Evolutionary conservation across 2,888 invertebrate genomes (phyloP), one percentile per base, ranked within the genome.

Genomic region (Herminia tarsipennalis): DNA sequence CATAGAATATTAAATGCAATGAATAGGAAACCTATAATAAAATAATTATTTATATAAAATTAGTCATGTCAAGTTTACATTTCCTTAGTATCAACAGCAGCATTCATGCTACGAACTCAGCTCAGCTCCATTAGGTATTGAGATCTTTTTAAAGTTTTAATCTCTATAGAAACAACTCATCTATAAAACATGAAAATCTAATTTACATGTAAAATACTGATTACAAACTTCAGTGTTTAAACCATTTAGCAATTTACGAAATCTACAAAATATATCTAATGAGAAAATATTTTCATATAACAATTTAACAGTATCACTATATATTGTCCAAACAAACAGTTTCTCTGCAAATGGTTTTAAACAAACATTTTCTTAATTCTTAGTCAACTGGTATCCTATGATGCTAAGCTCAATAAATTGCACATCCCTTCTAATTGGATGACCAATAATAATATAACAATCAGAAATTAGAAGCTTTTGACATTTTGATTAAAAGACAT

Each of bases 191-290:
- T 52, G 41, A 42, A 54, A 61, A 55, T 53, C 42, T 55, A 42
- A 49, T 52, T 51, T 51, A 64, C 38, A 58, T 56, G 63, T 54
- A 54, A 65, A 71, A 70, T 69, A 71, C 72, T 71, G 69, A 56
- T 66, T 58, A 53, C 39, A 54, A 54, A 59, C 37, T 41, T 50
- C 20, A 33, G 20, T 36, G 27, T 27, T 56, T 22, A 18, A 35
- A 41, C 22, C 5, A 37, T 36, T 55, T 28, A 53, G 17, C 20
- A 13, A 30, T 42, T 42, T 14, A 56, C 38, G 34, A 34, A 52
- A 56, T 54, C 47, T 56, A 48, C 25, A 37, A 21, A 38, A 42
- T 40, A 38, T 28, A 40, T 49, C 20, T 37, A 28, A 46, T 40
- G 20, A 50, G 36, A 52, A 50, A 50, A 50, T 47, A 43, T 32